Percentiles rank a stretch among this genome's conserved stretches.
These are phyloP conservation scores for Temnothorax curvispinosus DNA, from an alignment of 1,140 invertebrate species.

Conservation along the genomic window DNA sequence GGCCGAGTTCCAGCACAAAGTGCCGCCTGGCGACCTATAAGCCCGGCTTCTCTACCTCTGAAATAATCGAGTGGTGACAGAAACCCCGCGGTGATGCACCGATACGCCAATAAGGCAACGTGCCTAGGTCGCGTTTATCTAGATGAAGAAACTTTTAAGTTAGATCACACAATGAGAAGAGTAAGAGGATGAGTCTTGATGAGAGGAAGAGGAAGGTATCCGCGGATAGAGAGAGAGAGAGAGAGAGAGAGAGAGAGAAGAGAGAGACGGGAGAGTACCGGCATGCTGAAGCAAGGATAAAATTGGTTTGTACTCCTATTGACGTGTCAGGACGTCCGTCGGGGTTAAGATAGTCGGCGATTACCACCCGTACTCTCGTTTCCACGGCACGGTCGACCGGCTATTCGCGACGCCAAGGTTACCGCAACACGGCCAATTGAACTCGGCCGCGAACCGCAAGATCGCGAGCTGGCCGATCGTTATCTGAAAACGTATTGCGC, in stretches of 20 bases:
- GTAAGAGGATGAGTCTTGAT: not conserved
- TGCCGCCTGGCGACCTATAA: conserved; percentile 61
- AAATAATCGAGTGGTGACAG: conserved; percentile 74
- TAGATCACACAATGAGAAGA: conserved; percentile 37
- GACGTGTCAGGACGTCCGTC: conserved; percentile 70
- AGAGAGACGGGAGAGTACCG: not conserved
- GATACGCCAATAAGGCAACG: conserved; percentile 76
- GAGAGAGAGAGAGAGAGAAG: not conserved
- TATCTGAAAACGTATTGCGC: conserved; percentile 69
- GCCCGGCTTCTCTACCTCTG: conserved; percentile 54
- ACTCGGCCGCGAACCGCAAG: conserved; percentile 62
- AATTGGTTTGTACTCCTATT: conserved; percentile 72
- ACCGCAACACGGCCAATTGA: conserved; percentile 62
- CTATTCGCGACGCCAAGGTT: conserved; percentile 60
- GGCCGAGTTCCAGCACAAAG: conserved; percentile 57
- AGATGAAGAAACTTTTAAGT: conserved; percentile 57
- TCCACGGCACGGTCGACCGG: not conserved
- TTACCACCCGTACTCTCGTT: conserved; percentile 58
- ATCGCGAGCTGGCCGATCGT: conserved; percentile 67
- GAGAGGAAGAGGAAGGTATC: not conserved
- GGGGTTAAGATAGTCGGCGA: conserved; percentile 67
- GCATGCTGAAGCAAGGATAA: conserved; percentile 44
- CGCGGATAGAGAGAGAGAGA: too few relatives aligned
- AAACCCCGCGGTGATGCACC: conserved; percentile 55
- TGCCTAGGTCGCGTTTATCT: conserved; percentile 64